phyloP scores from a whole-genome alignment of 2,888 invertebrate genomes.

The Heteromyza rotundicornis region DNA sequence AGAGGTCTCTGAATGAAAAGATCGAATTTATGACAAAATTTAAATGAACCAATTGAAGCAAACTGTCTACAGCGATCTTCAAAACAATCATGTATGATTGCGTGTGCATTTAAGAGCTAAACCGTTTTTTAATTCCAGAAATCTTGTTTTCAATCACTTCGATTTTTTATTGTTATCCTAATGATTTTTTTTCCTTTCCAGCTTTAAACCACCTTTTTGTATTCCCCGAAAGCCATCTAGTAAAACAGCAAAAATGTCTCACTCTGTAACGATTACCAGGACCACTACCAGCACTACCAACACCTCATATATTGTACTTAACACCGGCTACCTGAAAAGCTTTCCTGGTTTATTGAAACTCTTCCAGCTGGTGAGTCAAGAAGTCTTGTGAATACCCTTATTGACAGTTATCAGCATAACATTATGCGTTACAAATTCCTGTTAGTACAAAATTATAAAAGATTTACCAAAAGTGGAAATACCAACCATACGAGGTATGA shows the following conservation, averaged over 20 bases:
- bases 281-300: conserved; percentile 83
- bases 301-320: conserved; percentile 78
- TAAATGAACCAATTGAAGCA: too few species aligned
- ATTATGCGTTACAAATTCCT: too few species aligned
- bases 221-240: conserved; percentile 20
- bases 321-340: conserved; percentile 80
- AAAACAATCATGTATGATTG: too few species aligned
- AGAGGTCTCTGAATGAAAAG: too few species aligned
- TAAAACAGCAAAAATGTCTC: conserved; percentile 72
- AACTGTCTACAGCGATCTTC: too few species aligned
- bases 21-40: too few species aligned
- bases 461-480: too few species aligned
- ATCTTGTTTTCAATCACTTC: not conserved
- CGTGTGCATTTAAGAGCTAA: not conserved
- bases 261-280: conserved; percentile 84
- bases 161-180: not conserved
- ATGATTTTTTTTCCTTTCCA: conserved; percentile 23
- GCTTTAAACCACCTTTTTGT: conserved; percentile 17
- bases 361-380: conserved; percentile 76
- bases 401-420: too few species aligned
- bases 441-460: too few species aligned
- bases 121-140: not conserved
- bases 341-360: conserved; percentile 81
- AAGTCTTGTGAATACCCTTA: conserved; percentile 34
- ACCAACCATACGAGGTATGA: too few species aligned